Evolutionary conservation across 1,140 invertebrate species (phyloP), one percentile per base, ranked within the genome.

Genomic region (Eriosoma lanigerum): DNA sequence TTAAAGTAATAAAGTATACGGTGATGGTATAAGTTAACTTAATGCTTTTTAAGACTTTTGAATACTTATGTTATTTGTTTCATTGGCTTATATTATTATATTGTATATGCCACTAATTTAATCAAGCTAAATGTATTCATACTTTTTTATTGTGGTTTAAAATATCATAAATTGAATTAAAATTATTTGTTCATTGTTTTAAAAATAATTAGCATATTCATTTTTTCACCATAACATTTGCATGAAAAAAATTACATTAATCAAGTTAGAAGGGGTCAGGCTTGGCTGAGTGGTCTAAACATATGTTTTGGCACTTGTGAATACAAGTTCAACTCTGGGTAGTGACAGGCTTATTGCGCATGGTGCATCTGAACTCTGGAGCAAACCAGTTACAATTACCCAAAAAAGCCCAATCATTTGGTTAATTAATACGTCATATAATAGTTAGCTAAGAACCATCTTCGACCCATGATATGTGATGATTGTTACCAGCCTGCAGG

Each of bases 31-130:
- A 50, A 52, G 9, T 52, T 17, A 52, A 29, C 12, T 24, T 29
- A 17, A 72, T 52, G 46, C 66, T 72, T 72, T 19, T 72, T 52
- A 72, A 29, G 9, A 15, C 15, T 72, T 72, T n/a, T 17, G 17
- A 29, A 29, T 17, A 52, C 4, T 32, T 12, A 9, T 4, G 21
- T 52, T 72, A 38, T 38, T 38, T 38, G 3, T 19, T 72, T 72
- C 24, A 12, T 52, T n/a, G n/a, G n/a, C n/a, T 52, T 70, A 15
- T 1, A 72, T 50, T 72, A 46, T 70, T 70, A 29, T 54, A 50
- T 17, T 70, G 15, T 52, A 52, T 72, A 24, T 52, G 26, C 21
- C 17, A 50, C 46, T 70, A 3, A 70, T 70, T 48, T 15, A 26
- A 19, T 5, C 24, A 50, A 15, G 29, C 8, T 3, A 32, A 38